A percentile compares a stretch with the other conserved stretches of the same genome.
These are phyloP conservation scores for Cynoglossus semilaevis DNA, from an alignment of 2,113 vertebrate species.

Conservation along the genomic window DNA sequence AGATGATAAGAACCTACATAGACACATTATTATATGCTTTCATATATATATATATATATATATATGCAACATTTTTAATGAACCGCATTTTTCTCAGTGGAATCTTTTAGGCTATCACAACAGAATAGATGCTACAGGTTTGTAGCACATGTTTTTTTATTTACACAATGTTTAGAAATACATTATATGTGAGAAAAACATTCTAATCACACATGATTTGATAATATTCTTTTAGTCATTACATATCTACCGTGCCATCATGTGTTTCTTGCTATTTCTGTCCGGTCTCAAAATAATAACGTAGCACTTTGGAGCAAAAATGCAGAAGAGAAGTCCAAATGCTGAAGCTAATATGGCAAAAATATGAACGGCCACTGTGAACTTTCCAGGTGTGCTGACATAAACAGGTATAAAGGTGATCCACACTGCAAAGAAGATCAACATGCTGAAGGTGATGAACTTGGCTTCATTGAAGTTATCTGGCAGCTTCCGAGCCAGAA, in stretches of 20 bases:
- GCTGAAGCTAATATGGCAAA: slow-evolving; percentile 77
- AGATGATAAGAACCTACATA: no score
- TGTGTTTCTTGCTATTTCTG: slow-evolving; percentile 69
- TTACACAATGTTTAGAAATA: no score
- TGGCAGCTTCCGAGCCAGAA: slow-evolving; percentile 73
- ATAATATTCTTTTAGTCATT: background rate
- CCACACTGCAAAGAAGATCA: slow-evolving; percentile 78
- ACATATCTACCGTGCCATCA: slow-evolving; percentile 40
- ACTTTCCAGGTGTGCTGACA: slow-evolving; percentile 77
- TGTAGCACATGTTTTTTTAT: no score
- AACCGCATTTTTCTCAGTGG: no score
- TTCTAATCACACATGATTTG: no score
- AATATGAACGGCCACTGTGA: slow-evolving; percentile 73
- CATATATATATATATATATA: no score
- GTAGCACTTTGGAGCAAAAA: slow-evolving; percentile 75
- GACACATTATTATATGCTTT: no score
- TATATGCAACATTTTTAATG: no score
- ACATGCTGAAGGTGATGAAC: slow-evolving; percentile 78
- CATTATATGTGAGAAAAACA: no score
- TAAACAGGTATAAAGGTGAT: slow-evolving; percentile 76
- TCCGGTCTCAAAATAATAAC: slow-evolving; percentile 71
- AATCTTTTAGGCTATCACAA: no score
- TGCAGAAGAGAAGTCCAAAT: slow-evolving; percentile 71
- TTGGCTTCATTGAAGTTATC: slow-evolving; percentile 79
- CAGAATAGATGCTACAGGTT: no score